These are phyloP conservation scores for Epistrophe grossulariae DNA, from an alignment of 2,888 invertebrate genomes.

Conservation along the genomic window DNA sequence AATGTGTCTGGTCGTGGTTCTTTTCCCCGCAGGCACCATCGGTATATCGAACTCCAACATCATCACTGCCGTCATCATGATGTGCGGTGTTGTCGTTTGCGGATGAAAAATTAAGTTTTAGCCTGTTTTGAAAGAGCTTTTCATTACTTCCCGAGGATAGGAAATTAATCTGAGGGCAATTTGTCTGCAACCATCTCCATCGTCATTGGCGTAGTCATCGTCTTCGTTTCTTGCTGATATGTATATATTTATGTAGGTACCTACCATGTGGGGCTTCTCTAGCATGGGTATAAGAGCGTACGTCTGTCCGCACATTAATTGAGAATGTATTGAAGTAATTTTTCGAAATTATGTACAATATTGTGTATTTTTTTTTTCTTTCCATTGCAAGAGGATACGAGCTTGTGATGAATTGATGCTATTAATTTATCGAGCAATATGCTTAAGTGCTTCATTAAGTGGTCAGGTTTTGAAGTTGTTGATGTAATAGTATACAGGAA, in stretches of 20 bases:
- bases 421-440: slow-evolving; percentile 68
- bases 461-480: slow-evolving; percentile 36
- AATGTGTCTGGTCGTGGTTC: slow-evolving; percentile 20
- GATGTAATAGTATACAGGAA: background rate
- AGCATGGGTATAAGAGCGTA: background rate
- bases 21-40: background rate
- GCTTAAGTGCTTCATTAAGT: slow-evolving; percentile 71
- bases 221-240: background rate
- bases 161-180: slow-evolving; percentile 72
- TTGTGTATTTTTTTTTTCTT: slow-evolving; percentile 25
- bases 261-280: slow-evolving; percentile 12
- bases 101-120: slow-evolving; percentile 72
- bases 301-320: slow-evolving; percentile 62
- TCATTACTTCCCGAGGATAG: slow-evolving; percentile 67
- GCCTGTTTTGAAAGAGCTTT: slow-evolving; percentile 74
- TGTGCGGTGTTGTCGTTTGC: slow-evolving; percentile 64
- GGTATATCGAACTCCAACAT: slow-evolving; percentile 17
- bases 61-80: slow-evolving; percentile 40
- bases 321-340: slow-evolving; percentile 67
- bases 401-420: slow-evolving; percentile 55
- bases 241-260: background rate
- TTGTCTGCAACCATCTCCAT: slow-evolving; percentile 63
- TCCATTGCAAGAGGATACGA: slow-evolving; percentile 31
- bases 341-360: slow-evolving; percentile 72
- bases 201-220: slow-evolving; percentile 26